phyloP scores from a whole-genome alignment of 2,888 invertebrate genomes.

The Drosophila sordidula region DNA sequence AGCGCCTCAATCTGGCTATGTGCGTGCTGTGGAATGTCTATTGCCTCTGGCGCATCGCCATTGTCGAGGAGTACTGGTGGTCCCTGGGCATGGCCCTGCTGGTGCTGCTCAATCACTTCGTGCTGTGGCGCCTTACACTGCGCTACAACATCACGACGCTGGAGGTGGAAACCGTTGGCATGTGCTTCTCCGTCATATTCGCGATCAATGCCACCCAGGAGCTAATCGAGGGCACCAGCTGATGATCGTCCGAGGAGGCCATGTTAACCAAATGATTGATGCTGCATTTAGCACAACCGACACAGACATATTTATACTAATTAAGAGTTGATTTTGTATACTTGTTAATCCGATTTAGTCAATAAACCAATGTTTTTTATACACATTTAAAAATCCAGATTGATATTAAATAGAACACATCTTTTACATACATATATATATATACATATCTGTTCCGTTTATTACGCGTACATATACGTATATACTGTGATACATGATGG shows the following conservation, averaged over 20 bases:
- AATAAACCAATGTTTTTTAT: constrained; percentile 33
- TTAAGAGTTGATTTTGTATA: constrained; percentile 37
- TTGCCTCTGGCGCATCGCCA: constrained; percentile 60
- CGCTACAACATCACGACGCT: constrained; percentile 59
- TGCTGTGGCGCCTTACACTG: constrained; percentile 68
- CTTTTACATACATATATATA: constrained; percentile 1
- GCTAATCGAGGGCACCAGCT: constrained; percentile 43
- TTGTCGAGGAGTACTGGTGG: constrained; percentile 63
- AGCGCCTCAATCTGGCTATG: constrained; percentile 34
- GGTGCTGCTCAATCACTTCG: constrained; percentile 66
- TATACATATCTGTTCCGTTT: constrained; percentile 12
- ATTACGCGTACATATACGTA: constrained; percentile 15
- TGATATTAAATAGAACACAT: too few relatives aligned
- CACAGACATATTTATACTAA: constrained; percentile 31
- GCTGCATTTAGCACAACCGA: constrained; percentile 53
- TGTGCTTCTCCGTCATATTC: constrained; percentile 69
- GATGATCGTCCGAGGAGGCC: constrained; percentile 4
- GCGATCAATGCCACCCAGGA: constrained; percentile 69
- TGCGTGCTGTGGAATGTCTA: constrained; percentile 70
- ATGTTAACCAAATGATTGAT: constrained; percentile 4
- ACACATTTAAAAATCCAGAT: background rate
- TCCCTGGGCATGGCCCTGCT: constrained; percentile 59
- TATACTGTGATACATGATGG: background rate
- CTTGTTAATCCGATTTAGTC: constrained; percentile 20
- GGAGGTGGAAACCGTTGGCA: constrained; percentile 68